Percentiles rank a stretch among this genome's conserved stretches.
These are phyloP conservation scores for Microtus oregoni DNA, from an alignment of 2,113 vertebrate species.

Conservation along the genomic window DNA sequence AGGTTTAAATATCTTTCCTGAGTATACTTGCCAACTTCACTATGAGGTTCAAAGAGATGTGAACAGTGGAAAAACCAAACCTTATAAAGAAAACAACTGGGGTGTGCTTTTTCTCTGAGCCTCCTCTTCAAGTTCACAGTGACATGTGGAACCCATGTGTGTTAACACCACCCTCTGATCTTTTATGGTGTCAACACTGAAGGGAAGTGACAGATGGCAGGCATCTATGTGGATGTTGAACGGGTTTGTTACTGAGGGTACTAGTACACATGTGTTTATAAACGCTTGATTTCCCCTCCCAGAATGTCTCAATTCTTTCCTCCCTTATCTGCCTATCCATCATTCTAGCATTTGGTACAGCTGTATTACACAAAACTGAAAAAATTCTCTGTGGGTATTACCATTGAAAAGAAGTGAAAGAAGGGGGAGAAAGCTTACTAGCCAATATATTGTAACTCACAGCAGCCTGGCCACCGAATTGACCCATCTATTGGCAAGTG, in stretches of 20 bases:
- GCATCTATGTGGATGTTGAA: neutral
- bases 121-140: neutral
- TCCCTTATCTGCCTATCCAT: neutral
- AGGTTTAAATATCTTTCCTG: neutral
- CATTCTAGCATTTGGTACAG: neutral
- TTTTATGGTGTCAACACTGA: neutral
- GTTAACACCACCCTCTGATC: neutral
- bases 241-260: neutral
- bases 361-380: neutral
- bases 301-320: neutral
- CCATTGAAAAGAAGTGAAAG: neutral
- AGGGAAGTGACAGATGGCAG: neutral
- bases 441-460: neutral
- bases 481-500: neutral
- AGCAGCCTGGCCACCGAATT: fast-evolving
- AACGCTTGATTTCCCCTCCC: neutral
- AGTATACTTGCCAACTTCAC: neutral
- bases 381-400: neutral
- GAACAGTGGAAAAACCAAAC: fast-evolving
- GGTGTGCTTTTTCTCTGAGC: neutral
- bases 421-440: neutral
- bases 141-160: neutral
- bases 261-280: neutral
- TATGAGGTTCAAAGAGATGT: neutral
- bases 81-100: neutral